phyloP scores from a whole-genome alignment of 2,797 vertebrate genomes.

The Coregonus ussuriensis region DNA sequence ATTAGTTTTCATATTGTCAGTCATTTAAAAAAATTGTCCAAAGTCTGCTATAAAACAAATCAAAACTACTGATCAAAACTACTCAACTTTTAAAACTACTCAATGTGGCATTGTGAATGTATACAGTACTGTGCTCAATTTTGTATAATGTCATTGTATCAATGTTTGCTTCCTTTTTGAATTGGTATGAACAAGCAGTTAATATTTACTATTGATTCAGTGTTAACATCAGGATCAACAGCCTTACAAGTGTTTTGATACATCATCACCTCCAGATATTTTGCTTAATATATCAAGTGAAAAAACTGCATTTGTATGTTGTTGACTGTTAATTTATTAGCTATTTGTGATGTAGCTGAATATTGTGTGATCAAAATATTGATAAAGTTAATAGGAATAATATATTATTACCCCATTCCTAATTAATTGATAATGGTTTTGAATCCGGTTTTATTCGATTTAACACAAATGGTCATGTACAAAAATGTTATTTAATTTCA shows the following conservation, averaged over 20 bases:
- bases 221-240: not conserved
- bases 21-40: not conserved
- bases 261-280: not conserved
- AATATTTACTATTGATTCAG: not conserved
- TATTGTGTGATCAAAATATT: constrained; percentile 17
- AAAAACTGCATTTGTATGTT: not conserved
- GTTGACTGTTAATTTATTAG: constrained; percentile 3
- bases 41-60: not conserved
- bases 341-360: constrained; percentile 14
- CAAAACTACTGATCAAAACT: not conserved
- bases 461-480: constrained; percentile 11
- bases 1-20: not conserved
- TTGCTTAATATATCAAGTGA: not conserved
- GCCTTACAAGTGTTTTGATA: not conserved
- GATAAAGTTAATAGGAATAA: constrained; percentile 9
- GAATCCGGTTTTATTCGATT: constrained; percentile 11
- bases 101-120: constrained; percentile 29
- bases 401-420: not conserved
- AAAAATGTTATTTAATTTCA: not conserved
- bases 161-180: not conserved
- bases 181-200: constrained; percentile 7
- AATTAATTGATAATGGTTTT: not conserved
- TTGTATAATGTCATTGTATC: not conserved
- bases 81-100: not conserved
- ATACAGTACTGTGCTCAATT: not conserved